Percentiles rank a stretch among this genome's conserved stretches.
Evolutionary conservation across 2,113 vertebrate genomes (phyloP).

Genomic region (Cyrtonyx montezumae): DNA sequence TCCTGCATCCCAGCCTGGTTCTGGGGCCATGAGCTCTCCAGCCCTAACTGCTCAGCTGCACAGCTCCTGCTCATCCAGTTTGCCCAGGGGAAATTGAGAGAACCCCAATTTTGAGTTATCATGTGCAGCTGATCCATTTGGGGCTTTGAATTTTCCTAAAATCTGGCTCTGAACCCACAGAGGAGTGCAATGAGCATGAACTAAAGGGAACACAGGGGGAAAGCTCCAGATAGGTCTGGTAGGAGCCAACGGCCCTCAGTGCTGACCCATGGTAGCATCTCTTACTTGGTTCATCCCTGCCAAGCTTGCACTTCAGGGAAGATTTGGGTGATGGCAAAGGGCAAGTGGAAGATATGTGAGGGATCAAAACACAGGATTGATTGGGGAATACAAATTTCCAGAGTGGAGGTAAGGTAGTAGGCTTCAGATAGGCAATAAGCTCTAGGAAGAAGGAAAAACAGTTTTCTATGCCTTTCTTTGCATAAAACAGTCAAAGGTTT

Average conservation of each 20-base stretch:
- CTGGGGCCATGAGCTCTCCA: neutral
- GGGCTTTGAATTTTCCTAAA: neutral
- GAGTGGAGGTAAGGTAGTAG: neutral
- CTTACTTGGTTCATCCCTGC: neutral
- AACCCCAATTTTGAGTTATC: neutral
- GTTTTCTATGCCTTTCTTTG: neutral
- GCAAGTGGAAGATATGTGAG: fast-evolving
- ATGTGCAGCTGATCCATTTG: neutral
- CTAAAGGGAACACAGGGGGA: neutral
- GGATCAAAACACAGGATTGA: neutral
- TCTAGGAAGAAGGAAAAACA: neutral
- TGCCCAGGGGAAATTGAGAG: neutral
- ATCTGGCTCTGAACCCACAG: neutral
- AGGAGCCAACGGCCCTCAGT: neutral
- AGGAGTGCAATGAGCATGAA: neutral
- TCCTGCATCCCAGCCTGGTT: neutral
- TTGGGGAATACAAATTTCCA: neutral
- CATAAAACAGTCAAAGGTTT: neutral
- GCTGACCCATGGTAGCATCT: neutral
- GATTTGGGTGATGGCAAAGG: neutral
- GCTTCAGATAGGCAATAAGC: neutral
- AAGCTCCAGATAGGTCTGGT: neutral
- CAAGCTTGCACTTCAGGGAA: neutral
- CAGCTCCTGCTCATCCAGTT: neutral
- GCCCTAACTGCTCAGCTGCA: neutral